phyloP scores from a whole-genome alignment of 30 jellyfish, hydroid and myxozoan genomes.

The Sanderia malayensis region DNA sequence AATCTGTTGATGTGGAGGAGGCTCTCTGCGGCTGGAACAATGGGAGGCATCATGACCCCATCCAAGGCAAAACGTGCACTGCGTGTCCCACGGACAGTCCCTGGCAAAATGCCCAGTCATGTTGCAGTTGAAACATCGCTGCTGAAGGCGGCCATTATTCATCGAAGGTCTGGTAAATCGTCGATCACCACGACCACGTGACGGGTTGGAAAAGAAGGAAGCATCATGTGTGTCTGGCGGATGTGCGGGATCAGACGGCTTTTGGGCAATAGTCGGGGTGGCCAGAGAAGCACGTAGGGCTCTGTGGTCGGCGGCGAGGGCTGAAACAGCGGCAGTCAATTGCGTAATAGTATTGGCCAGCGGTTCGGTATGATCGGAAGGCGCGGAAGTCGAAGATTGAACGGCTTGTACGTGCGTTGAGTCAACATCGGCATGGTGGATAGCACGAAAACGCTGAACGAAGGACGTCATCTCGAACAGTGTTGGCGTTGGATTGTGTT shows the following conservation, averaged over 20 bases:
- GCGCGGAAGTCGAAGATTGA: background rate
- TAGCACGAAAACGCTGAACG: slow-evolving; percentile 1
- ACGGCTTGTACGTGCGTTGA: too few species aligned
- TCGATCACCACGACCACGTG: too few species aligned
- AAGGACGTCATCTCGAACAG: slow-evolving; percentile 6
- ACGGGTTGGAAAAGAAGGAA: too few species aligned
- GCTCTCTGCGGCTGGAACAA: too few species aligned
- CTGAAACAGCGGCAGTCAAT: background rate
- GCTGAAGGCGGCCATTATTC: too few species aligned
- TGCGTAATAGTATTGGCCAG: slow-evolving; percentile 2
- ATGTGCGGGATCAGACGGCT: too few species aligned
- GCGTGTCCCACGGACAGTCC: slow-evolving; percentile 12
- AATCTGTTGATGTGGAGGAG: too few species aligned
- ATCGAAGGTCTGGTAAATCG: too few species aligned
- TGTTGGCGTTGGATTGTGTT: slow-evolving; percentile 40
- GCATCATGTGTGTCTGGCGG: too few species aligned
- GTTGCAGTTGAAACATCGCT: background rate
- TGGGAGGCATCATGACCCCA: too few species aligned
- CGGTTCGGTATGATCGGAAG: background rate
- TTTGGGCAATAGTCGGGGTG: too few species aligned
- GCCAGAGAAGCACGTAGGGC: background rate
- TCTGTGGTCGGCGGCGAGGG: background rate
- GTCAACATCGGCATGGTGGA: background rate
- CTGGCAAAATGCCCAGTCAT: slow-evolving; percentile 13
- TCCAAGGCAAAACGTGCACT: slow-evolving; percentile 20